Evolutionary conservation across 2,113 vertebrate genomes (phyloP).

Genomic region (Cranoglanis bouderius): DNA sequence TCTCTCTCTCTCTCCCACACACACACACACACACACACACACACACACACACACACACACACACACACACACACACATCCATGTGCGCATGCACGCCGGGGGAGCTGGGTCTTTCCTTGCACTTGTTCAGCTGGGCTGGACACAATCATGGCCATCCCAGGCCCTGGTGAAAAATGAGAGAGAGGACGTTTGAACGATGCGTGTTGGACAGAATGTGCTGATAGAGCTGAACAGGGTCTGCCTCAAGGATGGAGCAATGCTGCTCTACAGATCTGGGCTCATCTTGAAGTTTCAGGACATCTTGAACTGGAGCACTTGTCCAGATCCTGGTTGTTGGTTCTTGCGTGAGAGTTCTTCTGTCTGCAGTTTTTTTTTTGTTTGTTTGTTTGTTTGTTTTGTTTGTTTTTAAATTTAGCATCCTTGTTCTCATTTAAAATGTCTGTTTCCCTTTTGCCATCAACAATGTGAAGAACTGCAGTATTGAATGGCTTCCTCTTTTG

Average conservation of each 20-base stretch:
- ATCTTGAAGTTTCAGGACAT: constrained; percentile 29
- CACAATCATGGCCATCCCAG: constrained; percentile 61
- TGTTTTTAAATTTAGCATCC: constrained; percentile 51
- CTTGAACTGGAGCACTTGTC: constrained; percentile 15
- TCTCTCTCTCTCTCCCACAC: not conserved
- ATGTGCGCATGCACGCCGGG: constrained; percentile 39
- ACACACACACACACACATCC: constrained; percentile 19
- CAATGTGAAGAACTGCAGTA: constrained; percentile 74
- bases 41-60: constrained; percentile 17
- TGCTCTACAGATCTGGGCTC: constrained; percentile 54
- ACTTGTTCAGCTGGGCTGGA: constrained; percentile 85
- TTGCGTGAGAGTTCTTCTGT: constrained; percentile 60
- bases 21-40: constrained; percentile 28
- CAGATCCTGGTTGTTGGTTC: constrained; percentile 7
- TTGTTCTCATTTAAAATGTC: constrained; percentile 58
- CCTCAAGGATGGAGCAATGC: constrained; percentile 29
- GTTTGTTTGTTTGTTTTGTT: not conserved
- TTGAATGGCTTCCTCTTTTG: constrained; percentile 42
- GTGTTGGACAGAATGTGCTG: constrained; percentile 53
- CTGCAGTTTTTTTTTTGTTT: constrained; percentile 42
- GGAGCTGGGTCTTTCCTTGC: constrained; percentile 81
- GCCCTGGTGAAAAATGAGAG: constrained; percentile 55
- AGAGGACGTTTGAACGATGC: constrained; percentile 72
- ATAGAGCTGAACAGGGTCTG: constrained; percentile 40
- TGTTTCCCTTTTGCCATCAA: constrained; percentile 69